Base-by-base conservation (phyloP, 2,888 invertebrate species). In the Fragum whitleyi region DNA sequence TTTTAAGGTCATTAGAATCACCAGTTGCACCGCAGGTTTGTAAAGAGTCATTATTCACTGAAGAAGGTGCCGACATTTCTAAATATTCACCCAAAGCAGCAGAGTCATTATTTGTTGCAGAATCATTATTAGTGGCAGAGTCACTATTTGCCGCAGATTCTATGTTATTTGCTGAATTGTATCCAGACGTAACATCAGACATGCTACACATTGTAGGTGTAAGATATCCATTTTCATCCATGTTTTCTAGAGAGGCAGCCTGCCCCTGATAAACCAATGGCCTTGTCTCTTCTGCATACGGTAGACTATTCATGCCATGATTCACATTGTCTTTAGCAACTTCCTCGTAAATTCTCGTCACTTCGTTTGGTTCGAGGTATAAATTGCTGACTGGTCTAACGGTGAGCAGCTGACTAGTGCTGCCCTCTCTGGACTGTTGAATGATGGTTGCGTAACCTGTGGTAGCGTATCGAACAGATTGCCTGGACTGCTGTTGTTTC, bases 321-420 rank as follows among this genome's bases (percentile, higher is more conserved):
- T 69, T 39, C 9, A 79, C 77, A 65, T 86, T 85, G 51, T 81
- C 79, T 74, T 89, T 90, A 42, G 85, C 83, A 6, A 88, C 87
- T 61, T 88, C 88, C 57, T 88, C 89, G 61, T 90, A 90, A 32
- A 87, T 68, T 47, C 84, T 70, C 26, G 79, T 85, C 67, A 87
- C 78, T 36, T 90, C 89, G 61, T 72, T 75, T 2, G 90, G 87
- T 19, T 89, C 87, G 53, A 89, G 84, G 72, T 90, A 91, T 21
- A 90, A 70, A 67, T 88, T 87, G 77, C 89, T 89, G 77, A 80
- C 72, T 16, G 88, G 86, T 16, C 88, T 79, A 26, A 57, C 55
- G 26, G 36, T 69, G 51, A 70, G 55, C n/a, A 65, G 57, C 42
- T 74, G 77, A 6, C 32, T 53, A 53, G 42, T 67, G 14, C 61